phyloP scores from a whole-genome alignment of 1,140 invertebrate genomes.

The Drosophila bipectinata region DNA sequence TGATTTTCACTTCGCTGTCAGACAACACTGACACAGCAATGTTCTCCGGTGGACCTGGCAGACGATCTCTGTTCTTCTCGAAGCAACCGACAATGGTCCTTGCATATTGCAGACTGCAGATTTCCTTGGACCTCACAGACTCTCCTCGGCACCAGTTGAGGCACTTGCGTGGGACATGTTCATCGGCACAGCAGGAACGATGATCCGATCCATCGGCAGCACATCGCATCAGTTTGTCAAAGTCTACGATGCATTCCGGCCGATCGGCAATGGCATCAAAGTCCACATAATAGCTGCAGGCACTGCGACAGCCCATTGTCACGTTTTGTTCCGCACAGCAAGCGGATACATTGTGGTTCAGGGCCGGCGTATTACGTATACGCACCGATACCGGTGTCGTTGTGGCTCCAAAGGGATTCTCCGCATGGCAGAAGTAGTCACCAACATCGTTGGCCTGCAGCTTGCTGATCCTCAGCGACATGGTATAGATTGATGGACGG shows the following conservation, averaged over 20 bases:
- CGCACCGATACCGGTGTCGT: conserved; percentile 89
- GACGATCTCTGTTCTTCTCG: conserved; percentile 89
- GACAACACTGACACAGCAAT: conserved; percentile 86
- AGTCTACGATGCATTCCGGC: conserved; percentile 91
- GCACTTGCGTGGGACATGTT: conserved; percentile 89
- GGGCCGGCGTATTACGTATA: conserved; percentile 85
- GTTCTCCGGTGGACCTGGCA: conserved; percentile 92
- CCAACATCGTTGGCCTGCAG: conserved; percentile 89
- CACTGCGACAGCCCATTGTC: conserved; percentile 89
- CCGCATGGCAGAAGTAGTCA: conserved; percentile 92
- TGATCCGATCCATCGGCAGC: conserved; percentile 92
- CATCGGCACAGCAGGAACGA: conserved; percentile 90
- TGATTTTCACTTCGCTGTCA: conserved; percentile 76
- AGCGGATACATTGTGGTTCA: conserved; percentile 88
- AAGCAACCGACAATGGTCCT: conserved; percentile 91
- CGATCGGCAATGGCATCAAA: conserved; percentile 91
- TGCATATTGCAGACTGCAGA: conserved; percentile 90
- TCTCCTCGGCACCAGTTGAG: conserved; percentile 89
- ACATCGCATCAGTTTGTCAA: conserved; percentile 93
- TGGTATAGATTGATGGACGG: conserved; percentile 87
- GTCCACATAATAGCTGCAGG: conserved; percentile 91
- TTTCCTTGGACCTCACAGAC: conserved; percentile 86
- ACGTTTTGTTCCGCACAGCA: conserved; percentile 92
- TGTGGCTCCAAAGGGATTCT: conserved; percentile 90
- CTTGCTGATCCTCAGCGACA: conserved; percentile 89